Base-by-base conservation (phyloP, 2,113 vertebrate species). In the Catharus minimus region DNA sequence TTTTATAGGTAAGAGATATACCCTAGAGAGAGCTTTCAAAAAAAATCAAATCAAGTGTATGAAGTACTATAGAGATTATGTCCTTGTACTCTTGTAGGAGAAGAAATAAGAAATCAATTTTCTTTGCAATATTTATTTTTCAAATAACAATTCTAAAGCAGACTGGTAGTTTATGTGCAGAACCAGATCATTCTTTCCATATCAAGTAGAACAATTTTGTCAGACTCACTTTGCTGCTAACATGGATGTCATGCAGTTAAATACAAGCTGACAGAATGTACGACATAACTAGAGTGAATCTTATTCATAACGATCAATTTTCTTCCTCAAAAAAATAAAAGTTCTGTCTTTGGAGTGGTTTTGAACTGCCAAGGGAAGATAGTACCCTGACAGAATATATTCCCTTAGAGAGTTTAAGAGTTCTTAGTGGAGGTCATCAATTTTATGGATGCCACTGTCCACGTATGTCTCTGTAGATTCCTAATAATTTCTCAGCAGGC, bases 191-290 rank as follows among this genome's bases (percentile, higher is more conserved):
- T 80, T 92, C 52, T 92, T 90, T 73, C 80, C 52, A 66, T 71
- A 80, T 90, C 69, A 95, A 88, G n/a, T 46, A 78, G 21, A 91
- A 49, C 67, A 82, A 87, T 92, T 94, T 90, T 94, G 78, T 94
- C 88, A 83, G 74, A 61, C 30, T 90, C 77, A 56, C 47, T 96
- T 92, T 86, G 36, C 52, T 68, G 47, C 38, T 86, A 77, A 71
- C 77, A 38, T 32, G 53, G 26, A 90, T 88, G 77, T 76, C 81
- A 80, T 38, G 44, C 30, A 58, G 41, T 61, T 92, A 92, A 92
- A 93, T 88, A 86, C 46, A 90, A 86, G 32, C 41, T 93, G 93
- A 84, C 2, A 5, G 50, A 84, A 90, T 56, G 28, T 47, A 74
- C 2, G 30, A 83, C 68, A 76, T 67, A 86, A 72, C 43, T 61